Evolutionary conservation across 2,888 invertebrate species (phyloP).

Genomic region (Ophion ventricosus): DNA sequence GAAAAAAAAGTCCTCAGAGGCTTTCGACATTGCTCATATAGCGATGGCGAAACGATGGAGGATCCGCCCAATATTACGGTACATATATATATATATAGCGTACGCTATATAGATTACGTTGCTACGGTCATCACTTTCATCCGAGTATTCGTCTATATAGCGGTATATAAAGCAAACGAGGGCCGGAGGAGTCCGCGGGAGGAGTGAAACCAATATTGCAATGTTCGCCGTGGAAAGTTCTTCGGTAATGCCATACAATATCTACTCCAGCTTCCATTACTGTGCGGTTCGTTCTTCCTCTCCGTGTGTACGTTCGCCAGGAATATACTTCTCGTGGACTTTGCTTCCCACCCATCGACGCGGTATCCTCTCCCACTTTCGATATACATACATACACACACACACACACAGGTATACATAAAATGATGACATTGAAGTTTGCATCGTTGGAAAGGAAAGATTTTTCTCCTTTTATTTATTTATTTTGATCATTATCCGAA

Average conservation of each 20-base stretch:
- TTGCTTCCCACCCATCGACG: conserved; percentile 46
- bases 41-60: conserved; percentile 60
- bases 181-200: conserved; percentile 66
- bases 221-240: conserved; percentile 81
- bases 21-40: conserved; percentile 60
- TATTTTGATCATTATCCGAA: too few species aligned
- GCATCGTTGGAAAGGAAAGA: too few species aligned
- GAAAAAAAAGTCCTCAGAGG: conserved; percentile 36
- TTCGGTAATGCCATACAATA: conserved; percentile 82
- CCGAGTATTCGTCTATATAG: conserved; percentile 33
- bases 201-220: conserved; percentile 81
- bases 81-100: not conserved
- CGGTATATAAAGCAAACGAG: conserved; percentile 3
- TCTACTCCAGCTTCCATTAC: conserved; percentile 82
- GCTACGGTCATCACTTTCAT: conserved; percentile 51
- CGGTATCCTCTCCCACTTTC: conserved; percentile 56
- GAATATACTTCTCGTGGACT: conserved; percentile 44
- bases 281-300: conserved; percentile 74
- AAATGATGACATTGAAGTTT: too few species aligned
- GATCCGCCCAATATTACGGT: conserved; percentile 59
- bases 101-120: conserved; percentile 35
- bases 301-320: conserved; percentile 36
- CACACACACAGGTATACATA: too few species aligned
- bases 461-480: too few species aligned
- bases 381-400: conserved; percentile 6